Evolutionary conservation across 2,797 vertebrate species (phyloP).

Genomic region (Cynopterus sphinx): DNA sequence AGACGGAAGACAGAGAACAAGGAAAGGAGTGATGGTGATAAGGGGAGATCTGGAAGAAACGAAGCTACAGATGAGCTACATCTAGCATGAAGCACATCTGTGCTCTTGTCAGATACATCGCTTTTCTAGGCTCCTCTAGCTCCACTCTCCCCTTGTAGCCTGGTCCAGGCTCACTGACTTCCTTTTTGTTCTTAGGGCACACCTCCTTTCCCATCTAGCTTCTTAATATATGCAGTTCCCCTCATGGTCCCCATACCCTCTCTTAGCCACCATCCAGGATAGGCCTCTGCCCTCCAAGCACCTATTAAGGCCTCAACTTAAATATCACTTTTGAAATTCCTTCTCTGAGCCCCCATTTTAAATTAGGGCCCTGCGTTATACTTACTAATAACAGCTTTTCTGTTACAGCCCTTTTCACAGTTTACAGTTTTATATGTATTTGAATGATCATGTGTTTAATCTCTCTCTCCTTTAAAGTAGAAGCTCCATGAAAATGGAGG

Average conservation of each 20-base stretch:
- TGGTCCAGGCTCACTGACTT: background rate
- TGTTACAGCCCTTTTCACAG: background rate
- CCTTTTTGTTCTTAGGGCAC: background rate
- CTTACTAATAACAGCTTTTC: background rate
- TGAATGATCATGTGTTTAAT: background rate
- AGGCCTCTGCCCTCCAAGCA: background rate
- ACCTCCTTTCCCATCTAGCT: background rate
- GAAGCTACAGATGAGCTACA: background rate
- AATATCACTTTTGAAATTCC: background rate
- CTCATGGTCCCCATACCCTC: too few relatives aligned
- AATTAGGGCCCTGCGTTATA: background rate
- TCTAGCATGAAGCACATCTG: background rate
- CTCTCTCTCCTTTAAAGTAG: background rate
- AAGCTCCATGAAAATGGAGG: background rate
- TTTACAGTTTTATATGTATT: background rate
- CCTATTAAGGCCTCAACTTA: background rate
- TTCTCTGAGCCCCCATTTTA: background rate
- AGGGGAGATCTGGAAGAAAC: background rate
- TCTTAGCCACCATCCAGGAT: background rate
- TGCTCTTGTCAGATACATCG: accelerated
- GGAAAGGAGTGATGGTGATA: background rate
- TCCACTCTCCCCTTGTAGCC: background rate
- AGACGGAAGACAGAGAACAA: background rate
- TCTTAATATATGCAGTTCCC: background rate
- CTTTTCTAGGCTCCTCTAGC: background rate